Base-by-base conservation (phyloP, 2,888 invertebrate genomes). In the Sinopyrophorus schimmeli region DNA sequence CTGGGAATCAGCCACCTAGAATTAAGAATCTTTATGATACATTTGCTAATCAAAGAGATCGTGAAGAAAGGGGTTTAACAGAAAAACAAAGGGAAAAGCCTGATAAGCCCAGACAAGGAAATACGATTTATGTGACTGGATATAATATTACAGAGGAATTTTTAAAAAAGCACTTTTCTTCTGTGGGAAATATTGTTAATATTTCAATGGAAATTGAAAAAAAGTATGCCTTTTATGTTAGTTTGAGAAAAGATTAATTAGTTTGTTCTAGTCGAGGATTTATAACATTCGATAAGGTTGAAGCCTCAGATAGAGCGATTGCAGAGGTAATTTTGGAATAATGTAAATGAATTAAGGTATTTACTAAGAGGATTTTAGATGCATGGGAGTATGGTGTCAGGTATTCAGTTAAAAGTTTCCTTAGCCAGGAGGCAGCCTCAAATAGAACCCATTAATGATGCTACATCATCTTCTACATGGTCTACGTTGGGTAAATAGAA, bases 281-380 rank as follows among this genome's bases (percentile, higher is more conserved):
- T 76, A 81, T 96, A 9, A 92, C 94, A 2, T 96, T 95, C 74
- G 92, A 94, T 54, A 91, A 89, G 61, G 80, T 88, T 7, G 94
- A 94, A 59, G 82, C 87, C 31, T 90, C 95, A 2, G 87, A 90
- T 44, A 80, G 86, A 54, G 93, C 94, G 0, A 90, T 94, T 56
- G 80, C 83, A 18, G 89, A 92, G 65, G 71, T 72, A 60, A 58
- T 43, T 55, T 41, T 39, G 5, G n/a, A n/a, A n/a, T n/a, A 5
- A 11, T 27, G 3, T 12, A 1, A 27, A 12, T 27, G 3, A 12
- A 11, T 27, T 4, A 27, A 12, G 3, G 11, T 3, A 26, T 26
- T 26, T 7, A 7, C n/a, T 26, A 27, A 27, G 6, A 27, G 27
- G 12, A 7, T 27, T 18, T 12, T 62, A 81, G 80, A 84, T 88